Base-by-base conservation (phyloP, 2,888 invertebrate species). In the Seira sanloemensis region DNA sequence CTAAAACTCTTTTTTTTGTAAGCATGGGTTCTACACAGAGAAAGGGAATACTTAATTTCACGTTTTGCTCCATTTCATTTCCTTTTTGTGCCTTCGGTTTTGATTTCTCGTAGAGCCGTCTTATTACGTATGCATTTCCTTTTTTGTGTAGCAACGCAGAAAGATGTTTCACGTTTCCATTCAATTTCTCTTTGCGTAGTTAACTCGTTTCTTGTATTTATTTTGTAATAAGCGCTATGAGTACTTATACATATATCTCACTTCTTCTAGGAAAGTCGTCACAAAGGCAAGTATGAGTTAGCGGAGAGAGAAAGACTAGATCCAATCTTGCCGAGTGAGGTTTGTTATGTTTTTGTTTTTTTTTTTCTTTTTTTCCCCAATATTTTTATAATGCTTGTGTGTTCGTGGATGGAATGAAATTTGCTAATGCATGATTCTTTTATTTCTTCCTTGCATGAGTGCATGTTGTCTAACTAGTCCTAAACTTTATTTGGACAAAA, bases 261-360 rank as follows among this genome's bases (percentile, higher is more conserved):
- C 19, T 83, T 75, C 50, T 86, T 87, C 83, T 87, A 89, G 89
- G 89, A 89, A 83, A 74, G 89, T 86, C 88, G 89, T 23, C 88
- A 89, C 89, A 89, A 88, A 86, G 89, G 85, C 88, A 89, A 88
- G 86, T 89, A 89, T 89, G 89, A 89, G 69, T 86, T 89, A 86
- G 89, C 89, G 66, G 88, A 88, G 83, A 87, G 89, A 87, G 88
- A 89, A 88, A 88, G 88, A 84, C 88, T 89, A 79, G 88, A 89
- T 87, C 88, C 89, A 78, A 87, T 88, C 84, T 86, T 89, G 82
- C 84, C 86, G 65, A 88, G 86, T 83, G 88, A 89, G 89, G 89
- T 89, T 89, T 87, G 89, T 89, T 82, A 82, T 69, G 71, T 68
- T 78, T 86, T 84, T 86, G 66, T 71, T 66, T 85, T 79, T 80